Base-by-base conservation (phyloP, 2,113 vertebrate species). In the Callospermophilus lateralis region DNA sequence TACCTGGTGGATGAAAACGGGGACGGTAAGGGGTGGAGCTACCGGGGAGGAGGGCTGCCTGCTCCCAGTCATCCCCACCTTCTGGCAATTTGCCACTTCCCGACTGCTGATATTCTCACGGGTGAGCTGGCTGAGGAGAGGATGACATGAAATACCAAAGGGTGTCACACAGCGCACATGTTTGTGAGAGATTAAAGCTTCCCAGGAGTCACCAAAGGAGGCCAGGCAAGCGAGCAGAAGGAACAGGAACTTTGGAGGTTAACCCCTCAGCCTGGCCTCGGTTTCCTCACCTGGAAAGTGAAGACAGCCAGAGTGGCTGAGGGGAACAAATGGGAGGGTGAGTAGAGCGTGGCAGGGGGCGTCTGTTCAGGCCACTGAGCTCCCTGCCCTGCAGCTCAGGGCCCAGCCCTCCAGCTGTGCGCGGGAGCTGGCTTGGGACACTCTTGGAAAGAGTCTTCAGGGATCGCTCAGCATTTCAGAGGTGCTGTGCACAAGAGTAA, bases 1-100 rank as follows among this genome's bases (percentile, higher is more conserved):
- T 99, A 99, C 96, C 97, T 99, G 96, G 99, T 99, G 98, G 99
- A 99, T 97, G 99, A 99, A 98, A 99, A 99, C 1, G 99, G 99
- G 98, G 99, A 99, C 55, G 99, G 99, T 99, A 94, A 95, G 72
- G 37, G 81, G 61, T 9, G 24, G 51, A 20, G 89, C n/a, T 0
- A 13, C 55, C 15, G 22, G 32, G 37, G 20, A 13, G 45, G 53
- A 3, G 8, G 79, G 74, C 15, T 32, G 45, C 12, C 37, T 61
- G 4, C 45, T 30, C 45, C 8, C 4, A 5, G 28, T 65, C 87
- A 80, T 37, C 53, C 39, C 93, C 2, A 7, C 63, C 84, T 63
- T 72, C 77, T 24, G 37, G 48, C 48, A 51, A 51, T 51, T 13
- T 51, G 48, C 48, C 48, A 51, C 42, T 42, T 78, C 65, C 45